Conservation (phyloP, 92 coral and sea anemone species). For the Bergia sp. region DNA sequence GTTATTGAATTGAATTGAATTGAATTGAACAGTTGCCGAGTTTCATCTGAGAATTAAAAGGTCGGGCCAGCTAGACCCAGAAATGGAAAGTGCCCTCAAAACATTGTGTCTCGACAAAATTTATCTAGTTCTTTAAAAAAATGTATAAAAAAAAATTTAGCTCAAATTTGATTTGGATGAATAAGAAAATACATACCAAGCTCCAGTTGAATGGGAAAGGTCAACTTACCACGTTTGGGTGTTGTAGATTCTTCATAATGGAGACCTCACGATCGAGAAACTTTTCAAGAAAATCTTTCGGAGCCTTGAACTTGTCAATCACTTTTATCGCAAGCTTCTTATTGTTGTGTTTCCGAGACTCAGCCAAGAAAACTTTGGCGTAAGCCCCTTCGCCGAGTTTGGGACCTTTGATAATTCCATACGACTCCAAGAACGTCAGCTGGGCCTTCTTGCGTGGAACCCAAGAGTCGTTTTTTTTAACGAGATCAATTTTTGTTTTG, state of each 20-base stretch:
- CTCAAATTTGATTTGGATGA: no score
- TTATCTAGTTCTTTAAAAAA: no score
- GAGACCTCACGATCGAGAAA: constrained; percentile 83
- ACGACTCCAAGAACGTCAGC: constrained; percentile 67
- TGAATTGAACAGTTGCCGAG: no score
- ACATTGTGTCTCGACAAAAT: no score
- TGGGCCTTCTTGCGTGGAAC: constrained; percentile 73
- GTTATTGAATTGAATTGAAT: no score
- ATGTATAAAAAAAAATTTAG: no score
- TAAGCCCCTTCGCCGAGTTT: constrained; percentile 87
- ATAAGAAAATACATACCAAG: no score
- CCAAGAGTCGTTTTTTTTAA: constrained; percentile 82
- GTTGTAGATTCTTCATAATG: constrained; percentile 74
- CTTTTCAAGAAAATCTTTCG: constrained; percentile 78
- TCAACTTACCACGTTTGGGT: constrained; percentile 82
- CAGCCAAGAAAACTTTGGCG: constrained; percentile 81
- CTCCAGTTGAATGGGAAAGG: background rate
- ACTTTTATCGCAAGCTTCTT: constrained; percentile 72
- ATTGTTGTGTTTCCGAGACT: constrained; percentile 75
- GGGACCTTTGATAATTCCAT: constrained; percentile 74
- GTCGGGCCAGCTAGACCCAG: no score
- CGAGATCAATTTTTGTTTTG: constrained; percentile 72
- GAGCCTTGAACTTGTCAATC: constrained; percentile 82
- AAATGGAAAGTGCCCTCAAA: no score
- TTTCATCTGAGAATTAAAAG: no score